These are phyloP conservation scores for Chaetops frenatus DNA, from an alignment of 2,113 vertebrate species.

Conservation along the genomic window DNA sequence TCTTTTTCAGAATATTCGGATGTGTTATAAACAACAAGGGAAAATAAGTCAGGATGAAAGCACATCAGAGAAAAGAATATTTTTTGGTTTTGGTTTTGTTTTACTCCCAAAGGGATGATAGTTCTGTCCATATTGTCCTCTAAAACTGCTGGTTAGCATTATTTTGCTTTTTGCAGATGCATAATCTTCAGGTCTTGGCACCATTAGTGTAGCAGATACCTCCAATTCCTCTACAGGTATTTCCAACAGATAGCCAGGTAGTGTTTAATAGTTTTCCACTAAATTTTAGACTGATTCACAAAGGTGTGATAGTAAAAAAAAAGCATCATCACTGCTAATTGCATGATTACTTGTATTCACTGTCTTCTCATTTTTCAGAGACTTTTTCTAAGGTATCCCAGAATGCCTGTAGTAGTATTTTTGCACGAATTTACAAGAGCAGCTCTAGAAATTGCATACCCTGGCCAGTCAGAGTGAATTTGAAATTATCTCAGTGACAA, in stretches of 20 bases:
- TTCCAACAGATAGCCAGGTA: not conserved
- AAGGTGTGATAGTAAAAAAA: not conserved
- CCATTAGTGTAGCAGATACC: not conserved
- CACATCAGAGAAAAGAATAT: not conserved
- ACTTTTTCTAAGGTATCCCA: not conserved
- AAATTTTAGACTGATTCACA: not conserved
- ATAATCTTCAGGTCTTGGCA: not conserved
- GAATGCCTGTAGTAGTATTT: not conserved
- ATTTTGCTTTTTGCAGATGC: not conserved
- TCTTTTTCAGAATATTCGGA: not conserved
- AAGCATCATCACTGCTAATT: fast-evolving
- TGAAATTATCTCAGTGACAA: not conserved
- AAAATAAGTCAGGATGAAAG: not conserved
- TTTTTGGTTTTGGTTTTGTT: not conserved
- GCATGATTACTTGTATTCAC: not conserved
- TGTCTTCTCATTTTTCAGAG: not conserved
- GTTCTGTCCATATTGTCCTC: not conserved
- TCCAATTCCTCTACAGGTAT: not conserved
- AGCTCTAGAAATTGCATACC: not conserved
- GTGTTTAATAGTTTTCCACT: not conserved
- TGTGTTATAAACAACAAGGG: not conserved
- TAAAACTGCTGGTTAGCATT: not conserved
- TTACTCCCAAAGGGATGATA: fast-evolving
- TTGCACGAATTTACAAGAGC: not conserved
- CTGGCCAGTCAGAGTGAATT: not conserved